Evolutionary conservation across 2,113 vertebrate species (phyloP), one percentile per base, ranked within the genome.

Genomic region (Rostratula benghalensis): DNA sequence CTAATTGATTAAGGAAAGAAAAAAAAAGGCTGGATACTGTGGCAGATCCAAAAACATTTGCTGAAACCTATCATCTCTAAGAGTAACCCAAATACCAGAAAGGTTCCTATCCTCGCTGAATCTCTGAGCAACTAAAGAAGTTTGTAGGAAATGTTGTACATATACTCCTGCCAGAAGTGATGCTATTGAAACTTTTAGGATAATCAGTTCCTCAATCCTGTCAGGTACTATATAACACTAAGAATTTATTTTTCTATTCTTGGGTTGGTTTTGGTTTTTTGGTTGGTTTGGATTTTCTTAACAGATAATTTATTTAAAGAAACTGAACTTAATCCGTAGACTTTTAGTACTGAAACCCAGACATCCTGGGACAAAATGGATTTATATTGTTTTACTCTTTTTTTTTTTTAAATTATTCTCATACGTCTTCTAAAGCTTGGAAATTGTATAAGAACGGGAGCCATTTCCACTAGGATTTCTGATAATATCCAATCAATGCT

Each of bases 211-310:
- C 7, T 43, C 25, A 81, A 33, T 33, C 35, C 28, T 39, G 3
- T 68, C 48, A 75, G 8, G 13, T 45, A 85, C 2, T 35, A 8
- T 28, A 9, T 12, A 90, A 79, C 12, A 59, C 10, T 24, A 71
- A 60, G 22, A 67, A 54, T 39, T 61, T 51, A 7, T 15, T 84
- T 84, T 31, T 48, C 27, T n/a, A 65, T 17, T 48, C 12, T 54
- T 45, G 41, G 11, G 2, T 30, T 61, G 24, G 14, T 27, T 28
- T 53, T 53, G 8, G 1, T 0, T 23, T 33, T 31, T 33, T 31
- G 56, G 28, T 54, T 30, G 31, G 31, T 33, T n/a, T 18, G 14
- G 31, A 3, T 20, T 56, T 50, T 88, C 74, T 74, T 22, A 73
- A 61, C 4, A 61, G n/a, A 19, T 4, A 69, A 41, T 81, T 65